Evolutionary conservation across 2,888 invertebrate species (phyloP), one percentile per base, ranked within the genome.

Genomic region (Tholera decimalis): DNA sequence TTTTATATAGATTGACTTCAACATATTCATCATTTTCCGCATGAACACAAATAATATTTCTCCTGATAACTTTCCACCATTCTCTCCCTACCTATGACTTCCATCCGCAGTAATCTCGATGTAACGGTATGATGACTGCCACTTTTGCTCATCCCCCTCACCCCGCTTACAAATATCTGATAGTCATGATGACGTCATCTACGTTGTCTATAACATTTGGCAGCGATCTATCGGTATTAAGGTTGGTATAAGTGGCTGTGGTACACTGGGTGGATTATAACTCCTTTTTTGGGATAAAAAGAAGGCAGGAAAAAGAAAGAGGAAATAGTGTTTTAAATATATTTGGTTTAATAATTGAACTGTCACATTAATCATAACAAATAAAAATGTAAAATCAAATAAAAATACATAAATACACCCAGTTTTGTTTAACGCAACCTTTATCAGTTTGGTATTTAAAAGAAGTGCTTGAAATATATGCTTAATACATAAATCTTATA

Each of bases 211-310:
- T 85, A 90, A 88, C 93, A 93, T 92, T 94, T 91, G 93, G 91
- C 91, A 88, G 87, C 91, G 90, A 93, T 93, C 93, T 86, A 89
- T 89, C 87, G 92, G 92, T 85, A 94, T 94, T 93, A 94, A 88
- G 89, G 89, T 83, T 83, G 77, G 71, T 83, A 84, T 80, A 57
- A 65, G 73, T 35, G 84, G 15, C 78, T 28, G 76, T 11, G 77
- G 28, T 68, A 82, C 80, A 91, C 73, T 69, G 74, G 39, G 85
- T 30, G 43, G 22, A 46, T 20, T 37, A 7, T 2, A 13, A 3
- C 11, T 3, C 7, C 15, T 13, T 9, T 2, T 2, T 57, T 15
- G 0, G 0, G 20, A 30, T 26, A 4, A 7, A 5, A 7, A 1
- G 13, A 2, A 11, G 20, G n/a, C 7, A 18, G 0, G 22, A 20